phyloP scores from a whole-genome alignment of 2,113 vertebrate species.

The Phaethon lepturus region DNA sequence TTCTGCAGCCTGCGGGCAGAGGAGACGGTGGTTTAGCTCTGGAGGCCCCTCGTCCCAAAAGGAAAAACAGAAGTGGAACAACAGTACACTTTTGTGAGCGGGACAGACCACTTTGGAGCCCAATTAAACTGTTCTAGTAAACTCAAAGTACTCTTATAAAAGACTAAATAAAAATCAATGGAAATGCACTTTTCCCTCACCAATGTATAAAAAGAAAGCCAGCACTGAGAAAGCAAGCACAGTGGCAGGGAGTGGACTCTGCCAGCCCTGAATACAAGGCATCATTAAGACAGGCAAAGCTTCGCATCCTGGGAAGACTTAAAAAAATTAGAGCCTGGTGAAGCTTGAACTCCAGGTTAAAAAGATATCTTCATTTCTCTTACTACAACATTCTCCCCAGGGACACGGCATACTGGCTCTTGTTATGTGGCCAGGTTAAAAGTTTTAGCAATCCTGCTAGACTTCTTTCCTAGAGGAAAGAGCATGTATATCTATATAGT shows the following conservation, averaged over 20 bases:
- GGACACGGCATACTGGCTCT: neutral
- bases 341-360: neutral
- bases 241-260: neutral
- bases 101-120: neutral
- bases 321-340: neutral
- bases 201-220: neutral
- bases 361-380: neutral
- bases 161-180: neutral
- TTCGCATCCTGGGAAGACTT: neutral
- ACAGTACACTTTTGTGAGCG: neutral
- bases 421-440: neutral
- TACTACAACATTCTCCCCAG: neutral
- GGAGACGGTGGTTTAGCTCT: neutral
- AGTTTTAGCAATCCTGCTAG: neutral
- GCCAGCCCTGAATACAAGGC: neutral
- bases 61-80: neutral
- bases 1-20: neutral
- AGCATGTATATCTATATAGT: neutral
- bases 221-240: neutral
- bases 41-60: neutral
- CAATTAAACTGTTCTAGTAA: neutral
- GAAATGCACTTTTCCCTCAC: neutral
- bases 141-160: neutral
- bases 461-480: neutral
- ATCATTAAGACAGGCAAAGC: neutral